Base-by-base conservation (phyloP, 2,113 vertebrate genomes). In the Cyprichromis sp. region DNA sequence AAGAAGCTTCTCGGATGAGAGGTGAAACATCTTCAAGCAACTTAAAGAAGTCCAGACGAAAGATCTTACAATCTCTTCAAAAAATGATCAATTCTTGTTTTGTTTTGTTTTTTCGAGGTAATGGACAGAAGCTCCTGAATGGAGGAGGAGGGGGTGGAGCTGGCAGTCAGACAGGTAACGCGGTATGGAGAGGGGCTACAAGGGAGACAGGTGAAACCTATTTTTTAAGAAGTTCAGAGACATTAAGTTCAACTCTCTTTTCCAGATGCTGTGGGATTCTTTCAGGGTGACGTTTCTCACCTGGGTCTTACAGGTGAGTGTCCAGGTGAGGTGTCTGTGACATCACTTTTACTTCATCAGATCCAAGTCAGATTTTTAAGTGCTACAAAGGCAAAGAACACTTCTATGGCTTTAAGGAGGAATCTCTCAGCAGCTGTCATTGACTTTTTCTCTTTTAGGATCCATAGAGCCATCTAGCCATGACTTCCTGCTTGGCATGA, bases 61-160 rank as follows among this genome's bases (percentile, higher is more conserved):
- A 76, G 40, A 29, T 26, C 24, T 47, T 26, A 47, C 0, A 76
- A 19, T 26, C 24, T 17, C 9, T 11, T 47, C 14, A 45, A 26
- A 73, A 7, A 53, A 54, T 73, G 2, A 34, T 17, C 40, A 3
- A 29, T 38, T 59, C 2, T 19, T 80, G 29, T 68, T 63, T 63
- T 36, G 31, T 63, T 82, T 45, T 1, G 8, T 6, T 73, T 73
- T 71, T 10, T 38, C 16, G 80, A 97, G 96, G 95, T 26, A 96
- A 96, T 7, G 95, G 95, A 66, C 95, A 96, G 50, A 97, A 97
- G 82, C 93, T 95, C n/a, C 76, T 96, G 24, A 93, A 88, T 12
- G 95, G 92, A 84, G 95, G 93, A 59, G 89, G 80, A 42, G 94
- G 91, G 21, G 90, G 68, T 10, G 88, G 36, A 80, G 84, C 36